Base-by-base conservation (phyloP, 2,797 vertebrate genomes). In the Hoplostethus mediterraneus region DNA sequence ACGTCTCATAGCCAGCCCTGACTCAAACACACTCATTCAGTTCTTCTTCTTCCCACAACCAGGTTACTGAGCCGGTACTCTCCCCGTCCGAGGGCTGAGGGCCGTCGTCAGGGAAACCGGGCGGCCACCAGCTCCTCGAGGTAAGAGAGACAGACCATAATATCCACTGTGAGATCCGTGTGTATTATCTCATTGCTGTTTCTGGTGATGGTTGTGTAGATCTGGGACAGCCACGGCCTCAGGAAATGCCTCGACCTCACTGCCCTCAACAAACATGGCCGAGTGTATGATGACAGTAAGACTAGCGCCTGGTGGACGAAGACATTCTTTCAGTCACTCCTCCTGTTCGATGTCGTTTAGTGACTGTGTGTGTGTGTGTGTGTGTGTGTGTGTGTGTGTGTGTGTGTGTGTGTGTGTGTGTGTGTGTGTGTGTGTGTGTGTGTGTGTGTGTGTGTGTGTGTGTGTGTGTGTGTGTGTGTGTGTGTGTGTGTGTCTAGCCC, bases 271-370 rank as follows among this genome's bases (percentile, higher is more conserved):
- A 73, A 87, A 74, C 94, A 95, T 12, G 93, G 94, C 58, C 69
- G 72, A 79, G 90, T 95, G 9, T 95, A 94, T 13, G 85, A 91
- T 0, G 93, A 95, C 6, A 83, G 94, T 95, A 72, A 87, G 90
- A 57, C 0, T 0, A 31, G 48, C 1, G 4, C 30, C 33, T 11
- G 5, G 17, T 17, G 2, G 3, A 10, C 38, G 17, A n/a, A 0
- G 2, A 17, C 6, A 11, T 1, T 5, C 4, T 48, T 42, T 21
- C 21, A 21, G 1, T 21, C 21, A 21, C 21, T 21, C 21, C 21
- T 21, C 1, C 21, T 21, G 21, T 21, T 21, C 21, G 21, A 21
- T 21, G 21, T 21, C 21, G 21, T 21, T 1, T 21, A 21, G 21
- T 21, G 21, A 21, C 21, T n/a, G 40, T 59, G 28, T 71, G 9